phyloP scores from a whole-genome alignment of 2,797 vertebrate genomes.

The Esox lucius region DNA sequence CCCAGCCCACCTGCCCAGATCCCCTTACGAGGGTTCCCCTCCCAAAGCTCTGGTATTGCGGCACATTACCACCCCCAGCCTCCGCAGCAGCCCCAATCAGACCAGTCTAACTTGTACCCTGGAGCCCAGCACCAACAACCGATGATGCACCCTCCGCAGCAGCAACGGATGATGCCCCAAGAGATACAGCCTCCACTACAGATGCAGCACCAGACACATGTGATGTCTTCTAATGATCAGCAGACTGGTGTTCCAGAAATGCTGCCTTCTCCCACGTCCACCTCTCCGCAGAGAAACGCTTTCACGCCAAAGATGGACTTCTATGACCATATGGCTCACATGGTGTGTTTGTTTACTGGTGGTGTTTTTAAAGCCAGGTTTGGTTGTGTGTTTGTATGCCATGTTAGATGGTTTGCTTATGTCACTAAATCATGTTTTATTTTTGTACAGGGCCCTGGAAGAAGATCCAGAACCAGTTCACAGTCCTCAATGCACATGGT shows the following conservation, averaged over 20 bases:
- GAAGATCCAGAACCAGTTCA: slow-evolving; percentile 81
- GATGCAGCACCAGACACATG: slow-evolving; percentile 34
- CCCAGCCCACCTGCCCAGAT: slow-evolving; percentile 55
- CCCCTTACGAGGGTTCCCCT: slow-evolving; percentile 52
- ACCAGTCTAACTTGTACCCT: slow-evolving; percentile 54
- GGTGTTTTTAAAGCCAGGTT: no score
- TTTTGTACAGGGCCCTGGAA: slow-evolving; percentile 68
- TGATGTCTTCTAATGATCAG: slow-evolving; percentile 47
- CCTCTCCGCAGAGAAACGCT: slow-evolving; percentile 60
- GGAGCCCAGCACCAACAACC: slow-evolving; percentile 48
- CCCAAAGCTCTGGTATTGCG: slow-evolving; percentile 52
- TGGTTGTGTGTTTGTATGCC: not conserved
- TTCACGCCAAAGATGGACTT: slow-evolving; percentile 82
- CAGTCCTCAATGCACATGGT: slow-evolving; percentile 83
- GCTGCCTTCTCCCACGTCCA: slow-evolving; percentile 36
- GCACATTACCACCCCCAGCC: slow-evolving; percentile 47
- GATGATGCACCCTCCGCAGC: slow-evolving; percentile 15
- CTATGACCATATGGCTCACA: slow-evolving; percentile 81
- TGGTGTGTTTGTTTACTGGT: slow-evolving; percentile 59
- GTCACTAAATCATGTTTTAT: slow-evolving; percentile 20
- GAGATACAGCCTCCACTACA: slow-evolving; percentile 52
- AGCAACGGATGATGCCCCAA: slow-evolving; percentile 56
- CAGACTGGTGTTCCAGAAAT: slow-evolving; percentile 23
- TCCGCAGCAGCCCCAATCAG: not conserved
- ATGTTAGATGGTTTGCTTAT: not conserved